Evolutionary conservation across 2,113 vertebrate species (phyloP).

Genomic region (Crotalus horridus): DNA sequence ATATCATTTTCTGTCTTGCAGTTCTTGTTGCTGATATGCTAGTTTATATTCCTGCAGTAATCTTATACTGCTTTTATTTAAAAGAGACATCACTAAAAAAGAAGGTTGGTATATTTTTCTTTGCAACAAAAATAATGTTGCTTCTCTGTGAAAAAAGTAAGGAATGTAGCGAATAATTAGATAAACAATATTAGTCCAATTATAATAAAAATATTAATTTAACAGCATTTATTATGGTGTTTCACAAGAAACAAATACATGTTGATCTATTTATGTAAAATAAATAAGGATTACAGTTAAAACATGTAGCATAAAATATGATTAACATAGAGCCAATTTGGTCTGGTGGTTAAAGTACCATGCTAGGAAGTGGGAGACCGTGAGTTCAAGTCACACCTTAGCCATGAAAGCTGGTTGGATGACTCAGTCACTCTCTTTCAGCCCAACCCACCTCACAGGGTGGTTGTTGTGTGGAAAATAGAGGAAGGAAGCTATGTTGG

Average conservation of each 20-base stretch:
- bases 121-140: constrained; percentile 19
- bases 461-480: neutral
- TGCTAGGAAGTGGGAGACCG: neutral
- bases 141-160: neutral
- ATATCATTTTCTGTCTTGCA: constrained; percentile 62
- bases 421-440: neutral
- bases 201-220: constrained; percentile 37
- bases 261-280: neutral
- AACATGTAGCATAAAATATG: neutral
- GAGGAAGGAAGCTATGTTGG: neutral
- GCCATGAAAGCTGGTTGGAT: neutral
- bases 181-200: constrained; percentile 13
- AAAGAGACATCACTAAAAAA: constrained; percentile 80
- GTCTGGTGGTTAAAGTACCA: neutral
- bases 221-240: constrained; percentile 20
- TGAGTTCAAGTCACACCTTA: neutral
- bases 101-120: constrained; percentile 76
- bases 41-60: constrained; percentile 89
- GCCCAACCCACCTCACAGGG: neutral
- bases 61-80: constrained; percentile 85
- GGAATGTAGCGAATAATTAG: neutral
- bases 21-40: constrained; percentile 89
- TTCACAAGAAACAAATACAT: constrained; percentile 15
- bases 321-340: neutral
- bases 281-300: neutral